Evolutionary conservation across 2,888 invertebrate species (phyloP).

Genomic region (Crioceris asparagi): DNA sequence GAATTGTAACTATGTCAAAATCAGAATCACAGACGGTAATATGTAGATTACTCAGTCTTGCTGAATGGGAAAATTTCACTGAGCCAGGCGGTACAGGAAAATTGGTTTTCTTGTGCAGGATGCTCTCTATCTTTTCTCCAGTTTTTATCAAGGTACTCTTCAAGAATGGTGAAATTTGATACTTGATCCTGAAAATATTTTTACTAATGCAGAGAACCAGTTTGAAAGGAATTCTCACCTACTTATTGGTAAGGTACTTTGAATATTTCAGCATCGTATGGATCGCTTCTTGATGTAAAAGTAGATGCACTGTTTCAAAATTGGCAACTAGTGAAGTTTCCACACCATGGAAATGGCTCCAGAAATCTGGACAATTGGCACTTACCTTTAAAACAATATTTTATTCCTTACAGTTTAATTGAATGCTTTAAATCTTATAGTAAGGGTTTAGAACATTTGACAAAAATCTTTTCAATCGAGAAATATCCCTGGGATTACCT

Average conservation of each 20-base stretch:
- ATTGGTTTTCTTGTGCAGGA: slow-evolving; percentile 35
- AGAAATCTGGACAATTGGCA: slow-evolving; percentile 74
- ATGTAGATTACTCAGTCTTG: slow-evolving; percentile 49
- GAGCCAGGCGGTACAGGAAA: slow-evolving; percentile 68
- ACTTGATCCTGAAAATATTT: slow-evolving; percentile 18
- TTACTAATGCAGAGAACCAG: not conserved
- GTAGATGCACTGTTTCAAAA: slow-evolving; percentile 49
- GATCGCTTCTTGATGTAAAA: slow-evolving; percentile 63
- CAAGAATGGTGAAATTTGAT: slow-evolving; percentile 26
- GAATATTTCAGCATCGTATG: slow-evolving; percentile 59
- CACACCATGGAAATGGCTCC: slow-evolving; percentile 67
- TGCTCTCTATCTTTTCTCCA: slow-evolving; percentile 25
- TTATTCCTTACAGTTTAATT: too few species aligned
- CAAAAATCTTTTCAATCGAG: too few species aligned
- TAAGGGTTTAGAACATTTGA: too few species aligned
- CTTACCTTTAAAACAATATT: slow-evolving; percentile 61
- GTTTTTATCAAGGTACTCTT: slow-evolving; percentile 13
- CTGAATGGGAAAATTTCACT: slow-evolving; percentile 62
- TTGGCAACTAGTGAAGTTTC: slow-evolving; percentile 68
- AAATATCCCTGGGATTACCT: slow-evolving; percentile 40
- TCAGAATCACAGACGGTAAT: slow-evolving; percentile 61
- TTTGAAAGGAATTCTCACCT: too few species aligned
- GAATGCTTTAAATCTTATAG: too few species aligned
- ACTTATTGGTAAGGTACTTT: slow-evolving; percentile 53
- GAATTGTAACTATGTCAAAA: slow-evolving; percentile 55